Conservation (phyloP, 2,797 vertebrate genomes). For the Falco cherrug region DNA sequence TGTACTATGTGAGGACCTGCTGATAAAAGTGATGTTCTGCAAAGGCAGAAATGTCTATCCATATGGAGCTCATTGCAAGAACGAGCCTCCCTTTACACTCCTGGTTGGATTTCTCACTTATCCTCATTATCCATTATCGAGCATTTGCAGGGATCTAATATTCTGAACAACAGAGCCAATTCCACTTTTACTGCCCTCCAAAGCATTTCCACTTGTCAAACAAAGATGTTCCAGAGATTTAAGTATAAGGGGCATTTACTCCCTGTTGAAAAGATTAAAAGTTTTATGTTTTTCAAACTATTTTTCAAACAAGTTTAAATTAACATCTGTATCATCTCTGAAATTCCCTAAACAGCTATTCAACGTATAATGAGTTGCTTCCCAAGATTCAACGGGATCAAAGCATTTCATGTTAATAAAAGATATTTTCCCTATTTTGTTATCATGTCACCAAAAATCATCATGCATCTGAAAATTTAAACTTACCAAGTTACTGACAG, state of each 20-base stretch:
- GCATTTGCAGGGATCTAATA: slow-evolving; percentile 39
- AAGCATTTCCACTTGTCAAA: background rate
- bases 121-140: slow-evolving; percentile 53
- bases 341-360: background rate
- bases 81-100: slow-evolving; percentile 43
- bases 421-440: background rate
- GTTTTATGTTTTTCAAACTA: background rate
- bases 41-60: slow-evolving; percentile 54
- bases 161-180: slow-evolving; percentile 9
- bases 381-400: background rate
- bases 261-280: background rate
- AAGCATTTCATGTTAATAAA: background rate
- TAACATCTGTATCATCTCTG: background rate
- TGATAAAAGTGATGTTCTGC: slow-evolving; percentile 37
- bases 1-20: background rate
- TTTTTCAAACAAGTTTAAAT: background rate
- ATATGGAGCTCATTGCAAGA: slow-evolving; percentile 62
- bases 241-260: background rate
- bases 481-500: background rate
- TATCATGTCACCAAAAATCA: background rate
- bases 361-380: background rate
- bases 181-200: background rate
- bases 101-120: slow-evolving; percentile 59
- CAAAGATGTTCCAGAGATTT: background rate
- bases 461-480: background rate